phyloP scores from a whole-genome alignment of 2,888 invertebrate species.

The Abrostola triplasia region DNA sequence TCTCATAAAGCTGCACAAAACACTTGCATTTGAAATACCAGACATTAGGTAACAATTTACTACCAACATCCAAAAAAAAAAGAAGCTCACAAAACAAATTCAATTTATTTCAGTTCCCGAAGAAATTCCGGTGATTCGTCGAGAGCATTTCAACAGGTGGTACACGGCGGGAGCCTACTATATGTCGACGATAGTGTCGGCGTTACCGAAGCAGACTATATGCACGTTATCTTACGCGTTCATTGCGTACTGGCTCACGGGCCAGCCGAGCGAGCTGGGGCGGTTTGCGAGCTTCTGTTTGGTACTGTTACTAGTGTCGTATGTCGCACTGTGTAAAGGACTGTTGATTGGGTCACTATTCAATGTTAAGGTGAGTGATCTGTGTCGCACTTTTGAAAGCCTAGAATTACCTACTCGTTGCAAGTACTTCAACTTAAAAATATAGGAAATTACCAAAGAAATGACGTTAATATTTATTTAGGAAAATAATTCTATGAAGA shows the following conservation, averaged over 20 bases:
- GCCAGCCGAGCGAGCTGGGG: constrained; percentile 93
- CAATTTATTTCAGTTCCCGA: constrained; percentile 90
- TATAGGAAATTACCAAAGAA: too few species aligned
- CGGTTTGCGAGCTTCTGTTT: constrained; percentile 92
- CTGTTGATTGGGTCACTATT: constrained; percentile 95
- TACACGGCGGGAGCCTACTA: constrained; percentile 95
- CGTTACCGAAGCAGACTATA: constrained; percentile 93
- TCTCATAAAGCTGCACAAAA: too few species aligned
- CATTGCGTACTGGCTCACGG: constrained; percentile 95
- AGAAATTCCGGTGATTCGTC: constrained; percentile 93
- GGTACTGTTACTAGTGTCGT: constrained; percentile 92
- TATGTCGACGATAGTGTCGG: constrained; percentile 92
- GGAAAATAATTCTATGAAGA: too few species aligned
- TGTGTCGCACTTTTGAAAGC: neutral
- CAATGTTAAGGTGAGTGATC: constrained; percentile 90
- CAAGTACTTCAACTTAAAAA: too few species aligned
- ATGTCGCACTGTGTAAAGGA: constrained; percentile 96
- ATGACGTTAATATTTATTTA: too few species aligned
- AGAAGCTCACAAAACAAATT: constrained; percentile 12
- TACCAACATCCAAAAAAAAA: neutral
- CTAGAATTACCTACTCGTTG: neutral
- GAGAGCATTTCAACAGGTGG: constrained; percentile 97
- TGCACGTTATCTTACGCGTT: constrained; percentile 93
- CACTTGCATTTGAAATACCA: too few species aligned
- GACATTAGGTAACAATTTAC: too few species aligned